Evolutionary conservation across 2,797 vertebrate species (phyloP).

Genomic region (Hybognathus amarus): DNA sequence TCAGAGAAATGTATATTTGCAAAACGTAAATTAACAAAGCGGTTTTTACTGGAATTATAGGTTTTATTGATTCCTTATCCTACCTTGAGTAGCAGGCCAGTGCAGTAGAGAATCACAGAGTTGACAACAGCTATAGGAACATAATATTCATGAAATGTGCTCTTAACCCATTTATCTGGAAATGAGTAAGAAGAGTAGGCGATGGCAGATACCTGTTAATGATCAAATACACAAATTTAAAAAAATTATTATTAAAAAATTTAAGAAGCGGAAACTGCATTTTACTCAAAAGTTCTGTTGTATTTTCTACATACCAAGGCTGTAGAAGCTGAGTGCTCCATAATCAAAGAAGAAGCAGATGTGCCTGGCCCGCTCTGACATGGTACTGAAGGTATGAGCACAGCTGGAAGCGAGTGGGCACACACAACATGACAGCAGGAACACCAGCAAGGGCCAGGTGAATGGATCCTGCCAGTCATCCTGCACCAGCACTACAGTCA

Average conservation of each 20-base stretch:
- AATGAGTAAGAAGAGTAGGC: slow-evolving; percentile 88
- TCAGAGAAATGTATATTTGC: background rate
- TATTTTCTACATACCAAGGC: slow-evolving; percentile 77
- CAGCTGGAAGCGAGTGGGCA: slow-evolving; percentile 91
- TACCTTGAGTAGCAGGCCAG: slow-evolving; percentile 95
- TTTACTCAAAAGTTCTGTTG: background rate
- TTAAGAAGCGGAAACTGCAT: background rate
- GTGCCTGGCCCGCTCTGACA: slow-evolving; percentile 86
- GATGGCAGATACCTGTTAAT: slow-evolving; percentile 85
- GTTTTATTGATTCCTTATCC: background rate
- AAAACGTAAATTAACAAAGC: background rate
- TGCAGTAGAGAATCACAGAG: slow-evolving; percentile 77
- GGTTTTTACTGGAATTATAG: background rate
- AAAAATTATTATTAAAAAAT: background rate
- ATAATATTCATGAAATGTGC: slow-evolving; percentile 83
- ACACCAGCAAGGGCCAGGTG: slow-evolving; percentile 86
- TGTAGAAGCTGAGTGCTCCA: slow-evolving; percentile 89
- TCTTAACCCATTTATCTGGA: slow-evolving; percentile 82
- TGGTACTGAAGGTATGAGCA: slow-evolving; percentile 92
- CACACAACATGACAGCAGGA: slow-evolving; percentile 86
- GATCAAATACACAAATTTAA: background rate
- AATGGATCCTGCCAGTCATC: slow-evolving; percentile 78
- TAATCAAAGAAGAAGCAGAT: slow-evolving; percentile 96
- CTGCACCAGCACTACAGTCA: slow-evolving; percentile 72
- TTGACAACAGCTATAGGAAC: slow-evolving; percentile 81